phyloP scores from a whole-genome alignment of 1,140 invertebrate species.

The Copidosoma floridanum region DNA sequence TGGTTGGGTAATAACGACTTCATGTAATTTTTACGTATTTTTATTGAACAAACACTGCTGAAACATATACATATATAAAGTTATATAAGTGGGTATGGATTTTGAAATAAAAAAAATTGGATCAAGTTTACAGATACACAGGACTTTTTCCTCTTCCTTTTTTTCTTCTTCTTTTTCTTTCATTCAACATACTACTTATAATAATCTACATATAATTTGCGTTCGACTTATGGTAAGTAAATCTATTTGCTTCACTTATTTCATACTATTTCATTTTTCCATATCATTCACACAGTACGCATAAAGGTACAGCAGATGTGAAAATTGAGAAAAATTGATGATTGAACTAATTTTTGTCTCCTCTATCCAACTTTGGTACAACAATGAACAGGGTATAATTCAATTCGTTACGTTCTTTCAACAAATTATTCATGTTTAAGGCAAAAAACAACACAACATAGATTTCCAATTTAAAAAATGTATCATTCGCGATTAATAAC shows the following conservation, averaged over 20 bases:
- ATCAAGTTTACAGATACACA: conserved; percentile 15
- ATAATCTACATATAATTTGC: conserved; percentile 24
- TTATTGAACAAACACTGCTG: conserved; percentile 27
- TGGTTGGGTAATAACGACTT: no score
- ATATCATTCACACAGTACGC: conserved; percentile 1
- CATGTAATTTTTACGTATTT: no score
- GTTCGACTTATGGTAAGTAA: conserved; percentile 11
- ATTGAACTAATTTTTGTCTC: no score
- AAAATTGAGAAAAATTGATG: not conserved
- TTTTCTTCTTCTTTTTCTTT: conserved; percentile 12
- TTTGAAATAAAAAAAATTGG: conserved; percentile 24
- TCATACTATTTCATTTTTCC: conserved; percentile 8
- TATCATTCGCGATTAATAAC: not conserved
- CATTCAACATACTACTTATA: conserved; percentile 5
- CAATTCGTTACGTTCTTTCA: no score
- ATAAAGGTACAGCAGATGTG: not conserved
- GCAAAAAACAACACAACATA: no score
- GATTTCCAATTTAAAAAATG: no score
- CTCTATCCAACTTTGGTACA: no score
- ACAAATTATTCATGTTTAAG: no score
- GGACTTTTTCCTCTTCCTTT: no score
- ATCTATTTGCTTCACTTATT: not conserved
- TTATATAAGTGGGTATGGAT: conserved; percentile 4
- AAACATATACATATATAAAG: conserved; percentile 24
- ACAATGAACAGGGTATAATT: no score